phyloP scores from a whole-genome alignment of 2,888 invertebrate genomes.

The Drosophila atripex region DNA sequence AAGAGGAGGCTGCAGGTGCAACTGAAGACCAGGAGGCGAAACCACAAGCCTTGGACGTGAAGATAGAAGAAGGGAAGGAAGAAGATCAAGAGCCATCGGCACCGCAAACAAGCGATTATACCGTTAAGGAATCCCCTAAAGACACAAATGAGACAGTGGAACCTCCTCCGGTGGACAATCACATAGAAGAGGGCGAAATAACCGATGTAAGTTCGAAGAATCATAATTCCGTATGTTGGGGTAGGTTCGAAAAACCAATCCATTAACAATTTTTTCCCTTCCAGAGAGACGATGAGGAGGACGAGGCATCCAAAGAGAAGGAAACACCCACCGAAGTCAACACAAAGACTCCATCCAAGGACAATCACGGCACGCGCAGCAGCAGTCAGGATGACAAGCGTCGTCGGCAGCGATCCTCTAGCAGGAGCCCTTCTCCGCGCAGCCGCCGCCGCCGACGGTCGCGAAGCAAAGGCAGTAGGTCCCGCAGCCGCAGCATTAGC shows the following conservation, averaged over 20 bases:
- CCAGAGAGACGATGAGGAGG: constrained; percentile 55
- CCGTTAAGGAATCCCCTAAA: constrained; percentile 17
- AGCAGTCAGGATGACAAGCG: constrained; percentile 33
- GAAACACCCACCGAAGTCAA: background rate
- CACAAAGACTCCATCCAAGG: constrained; percentile 8
- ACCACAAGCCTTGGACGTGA: constrained; percentile 3
- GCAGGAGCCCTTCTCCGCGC: constrained; percentile 34
- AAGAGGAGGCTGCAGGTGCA: constrained; percentile 2
- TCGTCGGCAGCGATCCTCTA: constrained; percentile 36
- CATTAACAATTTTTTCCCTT: background rate
- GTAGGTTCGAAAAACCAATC: background rate
- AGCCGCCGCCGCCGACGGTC: constrained; percentile 48
- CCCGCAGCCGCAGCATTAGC: constrained; percentile 47
- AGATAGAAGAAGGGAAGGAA: background rate
- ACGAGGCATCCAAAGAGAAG: background rate
- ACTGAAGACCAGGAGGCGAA: constrained; percentile 1
- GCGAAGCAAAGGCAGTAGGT: constrained; percentile 35
- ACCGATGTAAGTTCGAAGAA: constrained; percentile 52
- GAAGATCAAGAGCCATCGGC: background rate
- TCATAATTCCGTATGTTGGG: background rate
- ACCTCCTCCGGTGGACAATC: constrained; percentile 19
- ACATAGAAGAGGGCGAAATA: constrained; percentile 67
- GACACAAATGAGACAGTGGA: constrained; percentile 8
- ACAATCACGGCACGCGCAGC: constrained; percentile 41
- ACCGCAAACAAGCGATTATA: constrained; percentile 48